Evolutionary conservation across 2,797 vertebrate species (phyloP), one percentile per base, ranked within the genome.

Genomic region (Neosalanx taihuensis): DNA sequence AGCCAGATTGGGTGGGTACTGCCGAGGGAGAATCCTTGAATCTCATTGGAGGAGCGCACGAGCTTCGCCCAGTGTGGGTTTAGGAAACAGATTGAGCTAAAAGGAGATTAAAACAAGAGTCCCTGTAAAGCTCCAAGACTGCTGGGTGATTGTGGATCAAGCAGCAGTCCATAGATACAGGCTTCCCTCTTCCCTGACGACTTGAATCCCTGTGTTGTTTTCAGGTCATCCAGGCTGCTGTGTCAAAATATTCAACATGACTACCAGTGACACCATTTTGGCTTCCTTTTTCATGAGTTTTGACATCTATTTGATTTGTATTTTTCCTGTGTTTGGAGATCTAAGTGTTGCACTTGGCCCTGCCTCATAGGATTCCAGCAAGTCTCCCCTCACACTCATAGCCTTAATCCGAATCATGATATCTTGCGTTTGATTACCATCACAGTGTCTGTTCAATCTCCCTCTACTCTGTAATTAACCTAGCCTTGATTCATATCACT

Each of bases 401-500:
- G 81, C 86, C 79, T 80, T 72, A 76, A 76, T 83, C 79, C 79
- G 78, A 81, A 74, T 78, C 69, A 71, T 81, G 86, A 89, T 86
- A 86, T 88, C 79, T 78, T 80, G 56, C 60, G 76, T 78, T 82
- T 81, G 87, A 89, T 91, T 67, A 20, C 80, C 86, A 89, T 89
- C 88, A 78, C 79, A 73, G 83, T 78, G 86, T 87, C 75, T 76
- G 68, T 81, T 83, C 89, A 83, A 88, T 84, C 84, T 84, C 78
- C 78, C 69, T 80, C 81, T 86, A 86, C 82, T 81, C 81, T 82
- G 84, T 86, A 88, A 90, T 91, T 89, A 91, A 90, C 87, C 88
- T 81, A 79, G 81, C 74, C 35, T 82, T 77, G 88, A 91, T 90
- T 86, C 79, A 76, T 81, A 90, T 90, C 86, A 67, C 83, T 88